phyloP scores from a whole-genome alignment of 2,113 vertebrate genomes.

The Eretmochelys imbricata region DNA sequence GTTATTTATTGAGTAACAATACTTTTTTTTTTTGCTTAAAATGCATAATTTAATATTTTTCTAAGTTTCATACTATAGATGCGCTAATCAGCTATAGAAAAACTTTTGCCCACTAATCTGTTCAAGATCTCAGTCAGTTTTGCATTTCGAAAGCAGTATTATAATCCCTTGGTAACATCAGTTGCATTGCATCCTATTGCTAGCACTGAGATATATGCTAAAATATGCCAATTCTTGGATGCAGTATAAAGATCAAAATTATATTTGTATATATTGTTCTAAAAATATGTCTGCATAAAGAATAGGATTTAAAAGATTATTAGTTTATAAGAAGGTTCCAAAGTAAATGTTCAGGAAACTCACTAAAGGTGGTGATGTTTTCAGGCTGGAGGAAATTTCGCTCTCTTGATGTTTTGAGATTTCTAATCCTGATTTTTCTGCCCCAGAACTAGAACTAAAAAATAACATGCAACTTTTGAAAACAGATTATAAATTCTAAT shows the following conservation, averaged over 20 bases:
- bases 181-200: neutral
- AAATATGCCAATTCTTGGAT: neutral
- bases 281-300: neutral
- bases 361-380: conserved; percentile 37
- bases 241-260: neutral
- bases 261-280: neutral
- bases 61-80: neutral
- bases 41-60: neutral
- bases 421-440: conserved; percentile 11
- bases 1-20: neutral
- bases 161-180: neutral
- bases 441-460: conserved; percentile 40
- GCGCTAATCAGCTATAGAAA: neutral
- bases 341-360: neutral
- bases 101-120: neutral
- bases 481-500: neutral
- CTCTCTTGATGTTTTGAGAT: neutral
- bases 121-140: neutral
- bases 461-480: neutral
- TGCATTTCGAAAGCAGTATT: neutral
- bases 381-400: neutral
- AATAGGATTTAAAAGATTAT: neutral
- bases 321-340: neutral
- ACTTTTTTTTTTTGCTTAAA: neutral
- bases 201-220: neutral